Evolutionary conservation across 1,140 invertebrate genomes (phyloP).

Genomic region (Papilio machaon): DNA sequence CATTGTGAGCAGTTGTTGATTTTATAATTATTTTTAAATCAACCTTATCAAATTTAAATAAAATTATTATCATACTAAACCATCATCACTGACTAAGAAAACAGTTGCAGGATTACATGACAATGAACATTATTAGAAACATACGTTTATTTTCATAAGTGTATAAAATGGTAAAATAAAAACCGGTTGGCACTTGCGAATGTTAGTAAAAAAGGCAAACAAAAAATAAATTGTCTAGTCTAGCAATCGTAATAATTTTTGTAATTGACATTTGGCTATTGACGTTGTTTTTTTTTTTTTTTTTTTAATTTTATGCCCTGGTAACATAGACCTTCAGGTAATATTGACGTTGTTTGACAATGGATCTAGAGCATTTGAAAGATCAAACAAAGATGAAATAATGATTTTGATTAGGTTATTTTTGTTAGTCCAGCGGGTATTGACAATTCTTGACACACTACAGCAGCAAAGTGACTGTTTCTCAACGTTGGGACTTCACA

Average conservation of each 20-base stretch:
- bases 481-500: too few relatives aligned
- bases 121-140: neutral
- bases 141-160: neutral
- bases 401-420: too few relatives aligned
- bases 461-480: too few relatives aligned
- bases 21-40: neutral
- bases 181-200: neutral
- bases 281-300: neutral
- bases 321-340: too few relatives aligned
- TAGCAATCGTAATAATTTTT: neutral
- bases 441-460: too few relatives aligned
- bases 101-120: neutral
- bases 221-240: neutral
- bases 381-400: too few relatives aligned
- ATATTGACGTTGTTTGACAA: too few relatives aligned
- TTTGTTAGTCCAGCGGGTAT: too few relatives aligned
- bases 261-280: neutral
- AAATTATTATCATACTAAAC: neutral
- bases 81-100: neutral
- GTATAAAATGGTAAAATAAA: neutral
- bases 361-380: too few relatives aligned
- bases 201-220: neutral
- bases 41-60: neutral
- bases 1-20: slow-evolving; percentile 49
- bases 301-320: too few relatives aligned